phyloP scores from a whole-genome alignment of 1,140 invertebrate genomes.

The Drosophila sucinea region DNA sequence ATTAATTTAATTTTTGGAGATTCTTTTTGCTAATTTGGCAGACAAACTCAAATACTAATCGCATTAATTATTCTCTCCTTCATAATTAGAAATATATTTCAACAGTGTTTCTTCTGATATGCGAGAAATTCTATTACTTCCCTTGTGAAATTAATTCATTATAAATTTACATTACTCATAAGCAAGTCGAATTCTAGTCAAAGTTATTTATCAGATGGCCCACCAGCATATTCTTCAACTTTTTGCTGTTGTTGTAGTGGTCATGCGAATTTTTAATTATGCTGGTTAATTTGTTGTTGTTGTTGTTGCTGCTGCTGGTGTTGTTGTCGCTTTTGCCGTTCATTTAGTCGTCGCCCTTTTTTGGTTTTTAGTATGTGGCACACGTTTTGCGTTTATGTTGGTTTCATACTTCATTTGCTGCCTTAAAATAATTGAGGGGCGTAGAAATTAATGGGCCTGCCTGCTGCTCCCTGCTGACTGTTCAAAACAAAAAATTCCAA shows the following conservation, averaged over 20 bases:
- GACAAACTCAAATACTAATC: too few species aligned
- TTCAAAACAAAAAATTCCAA: constrained; percentile 18
- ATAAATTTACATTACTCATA: background rate
- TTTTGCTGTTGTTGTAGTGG: constrained; percentile 21
- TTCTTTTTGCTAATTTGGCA: too few species aligned
- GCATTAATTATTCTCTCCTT: too few species aligned
- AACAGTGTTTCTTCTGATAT: too few species aligned
- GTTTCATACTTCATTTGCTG: constrained; percentile 71
- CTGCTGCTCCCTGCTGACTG: constrained; percentile 5
- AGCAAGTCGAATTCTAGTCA: background rate
- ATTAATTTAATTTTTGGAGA: too few species aligned
- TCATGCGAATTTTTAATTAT: constrained; percentile 65
- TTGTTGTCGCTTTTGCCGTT: constrained; percentile 17
- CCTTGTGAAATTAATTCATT: background rate
- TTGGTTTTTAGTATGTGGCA: constrained; percentile 66
- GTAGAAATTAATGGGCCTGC: constrained; percentile 65
- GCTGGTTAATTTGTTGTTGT: constrained; percentile 32
- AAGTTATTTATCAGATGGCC: background rate
- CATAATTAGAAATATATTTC: too few species aligned
- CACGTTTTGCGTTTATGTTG: constrained; percentile 72
- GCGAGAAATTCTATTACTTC: background rate
- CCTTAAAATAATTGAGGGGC: constrained; percentile 71
- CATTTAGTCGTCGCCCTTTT: constrained; percentile 18
- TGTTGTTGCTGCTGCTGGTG: background rate
- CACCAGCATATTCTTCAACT: constrained; percentile 3